Conservation (phyloP, 2,113 vertebrate species). For the Solenodon paradoxus region DNA sequence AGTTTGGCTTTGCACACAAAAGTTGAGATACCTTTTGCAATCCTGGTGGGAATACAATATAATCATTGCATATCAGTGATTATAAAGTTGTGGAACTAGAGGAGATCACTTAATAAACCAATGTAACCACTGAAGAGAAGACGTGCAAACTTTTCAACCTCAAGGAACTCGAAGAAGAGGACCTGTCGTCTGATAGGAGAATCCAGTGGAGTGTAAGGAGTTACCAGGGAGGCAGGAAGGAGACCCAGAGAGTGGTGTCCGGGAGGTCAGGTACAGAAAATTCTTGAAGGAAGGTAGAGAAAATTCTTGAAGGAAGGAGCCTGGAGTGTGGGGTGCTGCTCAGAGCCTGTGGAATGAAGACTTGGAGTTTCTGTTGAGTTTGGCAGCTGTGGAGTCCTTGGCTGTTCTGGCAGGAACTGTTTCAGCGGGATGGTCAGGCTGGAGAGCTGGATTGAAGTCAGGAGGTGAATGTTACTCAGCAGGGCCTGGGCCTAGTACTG, state of each 20-base stretch:
- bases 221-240: not conserved
- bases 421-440: not conserved
- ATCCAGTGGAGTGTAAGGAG: not conserved
- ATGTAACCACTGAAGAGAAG: not conserved
- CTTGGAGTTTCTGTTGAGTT: not conserved
- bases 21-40: not conserved
- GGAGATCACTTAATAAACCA: not conserved
- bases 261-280: not conserved
- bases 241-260: not conserved
- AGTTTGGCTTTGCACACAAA: not conserved
- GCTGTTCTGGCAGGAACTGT: not conserved
- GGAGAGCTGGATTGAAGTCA: not conserved
- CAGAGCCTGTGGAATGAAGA: not conserved
- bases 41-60: not conserved
- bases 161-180: not conserved
- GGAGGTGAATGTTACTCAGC: no score
- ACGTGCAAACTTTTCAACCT: not conserved
- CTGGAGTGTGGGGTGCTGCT: not conserved
- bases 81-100: not conserved
- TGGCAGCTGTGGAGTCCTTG: not conserved
- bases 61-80: not conserved
- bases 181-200: not conserved
- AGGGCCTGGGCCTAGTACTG: no score
- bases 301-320: not conserved
- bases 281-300: not conserved